A percentile compares a stretch with the other conserved stretches of the same genome.
phyloP scores from a whole-genome alignment of 2,113 vertebrate species.

The Carassius carassius region DNA sequence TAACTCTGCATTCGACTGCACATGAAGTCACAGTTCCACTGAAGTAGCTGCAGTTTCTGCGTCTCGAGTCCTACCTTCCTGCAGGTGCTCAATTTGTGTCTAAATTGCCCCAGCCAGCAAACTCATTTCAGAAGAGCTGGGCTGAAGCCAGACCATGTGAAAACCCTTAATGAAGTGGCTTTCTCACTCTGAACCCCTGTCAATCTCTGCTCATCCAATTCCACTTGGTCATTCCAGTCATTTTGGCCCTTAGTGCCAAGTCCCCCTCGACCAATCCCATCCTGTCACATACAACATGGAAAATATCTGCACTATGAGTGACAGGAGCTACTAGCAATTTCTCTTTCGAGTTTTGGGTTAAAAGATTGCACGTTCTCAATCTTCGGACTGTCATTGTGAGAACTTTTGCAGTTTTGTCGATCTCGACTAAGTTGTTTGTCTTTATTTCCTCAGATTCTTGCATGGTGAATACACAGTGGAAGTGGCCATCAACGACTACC shows the following conservation, averaged over 20 bases:
- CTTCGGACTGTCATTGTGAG: background rate
- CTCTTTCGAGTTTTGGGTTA: conserved; percentile 37
- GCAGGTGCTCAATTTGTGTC: conserved; percentile 61
- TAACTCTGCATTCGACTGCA: background rate
- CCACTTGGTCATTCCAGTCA: conserved; percentile 54
- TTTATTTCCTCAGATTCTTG: conserved; percentile 79
- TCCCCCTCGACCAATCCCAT: conserved; percentile 22
- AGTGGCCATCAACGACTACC: conserved; percentile 96
- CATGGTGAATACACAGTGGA: conserved; percentile 90
- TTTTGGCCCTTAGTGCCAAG: conserved; percentile 13
- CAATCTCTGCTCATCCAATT: conserved; percentile 52
- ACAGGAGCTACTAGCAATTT: conserved; percentile 51
- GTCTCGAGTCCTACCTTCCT: conserved; percentile 39
- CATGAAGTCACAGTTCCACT: conserved; percentile 28
- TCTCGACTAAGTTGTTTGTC: background rate
- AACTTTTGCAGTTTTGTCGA: background rate
- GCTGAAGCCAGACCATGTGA: conserved; percentile 50
- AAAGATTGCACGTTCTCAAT: background rate
- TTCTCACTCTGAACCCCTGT: conserved; percentile 56
- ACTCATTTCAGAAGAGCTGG: conserved; percentile 58
- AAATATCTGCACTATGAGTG: conserved; percentile 45
- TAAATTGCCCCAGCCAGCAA: conserved; percentile 60
- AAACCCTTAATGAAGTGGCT: conserved; percentile 60
- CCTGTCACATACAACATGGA: conserved; percentile 13
- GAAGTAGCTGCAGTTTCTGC: conserved; percentile 20